Evolutionary conservation across 2,113 vertebrate species (phyloP).

Genomic region (Junco hyemalis): DNA sequence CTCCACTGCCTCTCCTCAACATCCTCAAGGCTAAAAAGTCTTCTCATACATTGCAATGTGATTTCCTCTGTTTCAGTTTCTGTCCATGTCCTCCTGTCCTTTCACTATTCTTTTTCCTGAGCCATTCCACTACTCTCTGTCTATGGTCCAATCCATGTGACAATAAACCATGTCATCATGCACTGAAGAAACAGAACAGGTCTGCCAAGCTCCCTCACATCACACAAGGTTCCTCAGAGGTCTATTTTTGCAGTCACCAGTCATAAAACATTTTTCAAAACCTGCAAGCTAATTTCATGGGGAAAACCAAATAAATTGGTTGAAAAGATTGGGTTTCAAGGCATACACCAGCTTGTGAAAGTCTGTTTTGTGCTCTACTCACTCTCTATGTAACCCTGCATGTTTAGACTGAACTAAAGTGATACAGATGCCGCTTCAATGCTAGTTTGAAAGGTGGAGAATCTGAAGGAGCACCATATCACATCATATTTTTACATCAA

Average conservation of each 20-base stretch:
- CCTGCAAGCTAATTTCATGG: not conserved
- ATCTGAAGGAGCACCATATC: not conserved
- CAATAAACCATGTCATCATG: not conserved
- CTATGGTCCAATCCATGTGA: not conserved
- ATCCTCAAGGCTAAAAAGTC: not conserved
- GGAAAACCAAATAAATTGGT: not conserved
- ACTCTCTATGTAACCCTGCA: not conserved
- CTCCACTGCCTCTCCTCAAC: not conserved
- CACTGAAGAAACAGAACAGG: not conserved
- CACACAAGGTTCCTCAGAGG: not conserved
- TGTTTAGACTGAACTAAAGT: not conserved
- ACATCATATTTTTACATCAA: not conserved
- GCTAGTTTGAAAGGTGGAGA: not conserved
- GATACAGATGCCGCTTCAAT: not conserved
- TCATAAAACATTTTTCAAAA: not conserved
- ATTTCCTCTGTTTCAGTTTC: not conserved
- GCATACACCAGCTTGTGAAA: not conserved
- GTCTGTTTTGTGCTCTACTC: not conserved
- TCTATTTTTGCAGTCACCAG: not conserved
- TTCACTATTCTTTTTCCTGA: not conserved
- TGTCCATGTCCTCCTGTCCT: not conserved
- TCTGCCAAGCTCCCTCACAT: not conserved
- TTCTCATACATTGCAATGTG: accelerated
- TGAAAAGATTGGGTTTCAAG: not conserved
- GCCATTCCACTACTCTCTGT: not conserved